Evolutionary conservation across 2,797 vertebrate genomes (phyloP).

Genomic region (Sebastes trivittatus): DNA sequence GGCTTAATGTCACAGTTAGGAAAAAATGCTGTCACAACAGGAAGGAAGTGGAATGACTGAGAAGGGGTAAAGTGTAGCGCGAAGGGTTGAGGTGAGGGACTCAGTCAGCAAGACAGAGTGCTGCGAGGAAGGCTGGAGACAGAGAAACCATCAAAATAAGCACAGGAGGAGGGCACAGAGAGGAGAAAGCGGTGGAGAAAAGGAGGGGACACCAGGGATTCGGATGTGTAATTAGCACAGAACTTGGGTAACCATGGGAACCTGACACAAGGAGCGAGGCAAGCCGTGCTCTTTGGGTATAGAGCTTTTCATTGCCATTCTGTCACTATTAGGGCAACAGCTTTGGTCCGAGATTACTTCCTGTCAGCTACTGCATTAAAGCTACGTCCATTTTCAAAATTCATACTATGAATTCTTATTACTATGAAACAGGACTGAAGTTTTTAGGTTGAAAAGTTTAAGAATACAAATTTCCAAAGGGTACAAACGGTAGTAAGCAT

Average conservation of each 20-base stretch:
- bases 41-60: conserved; percentile 16
- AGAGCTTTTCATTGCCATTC: neutral
- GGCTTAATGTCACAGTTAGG: conserved; percentile 44
- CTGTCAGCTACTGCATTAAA: neutral
- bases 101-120: neutral
- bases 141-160: conserved; percentile 26
- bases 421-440: too few relatives aligned
- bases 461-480: too few relatives aligned
- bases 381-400: neutral
- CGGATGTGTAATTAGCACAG: conserved; percentile 56
- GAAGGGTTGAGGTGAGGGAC: conserved; percentile 6
- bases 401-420: neutral
- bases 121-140: neutral
- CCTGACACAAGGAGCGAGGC: conserved; percentile 13
- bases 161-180: conserved; percentile 2
- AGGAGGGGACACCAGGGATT: conserved; percentile 25
- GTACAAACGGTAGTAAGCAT: too few relatives aligned
- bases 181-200: neutral
- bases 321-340: neutral
- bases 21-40: conserved; percentile 43
- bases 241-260: conserved; percentile 59
- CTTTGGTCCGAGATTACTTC: neutral
- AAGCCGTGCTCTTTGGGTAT: neutral
- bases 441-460: too few relatives aligned
- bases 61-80: neutral